Percentiles rank a stretch among this genome's conserved stretches.
Conservation (phyloP, 2,797 vertebrate genomes). For the Lemur catta region DNA sequence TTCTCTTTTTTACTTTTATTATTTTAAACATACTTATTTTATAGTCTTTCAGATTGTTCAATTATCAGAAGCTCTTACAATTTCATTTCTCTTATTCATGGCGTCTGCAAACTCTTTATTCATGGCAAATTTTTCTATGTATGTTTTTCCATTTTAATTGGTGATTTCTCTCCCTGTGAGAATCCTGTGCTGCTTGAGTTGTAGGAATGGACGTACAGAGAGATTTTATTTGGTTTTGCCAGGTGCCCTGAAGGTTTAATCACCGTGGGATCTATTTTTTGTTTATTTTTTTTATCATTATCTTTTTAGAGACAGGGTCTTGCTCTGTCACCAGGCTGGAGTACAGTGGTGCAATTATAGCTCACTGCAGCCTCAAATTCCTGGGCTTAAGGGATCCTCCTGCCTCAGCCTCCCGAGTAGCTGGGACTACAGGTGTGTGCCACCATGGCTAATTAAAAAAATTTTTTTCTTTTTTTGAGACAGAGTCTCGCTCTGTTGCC, state of each 20-base stretch:
- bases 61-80: neutral
- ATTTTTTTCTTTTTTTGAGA: neutral
- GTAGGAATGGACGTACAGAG: neutral
- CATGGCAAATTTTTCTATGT: neutral
- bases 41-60: neutral
- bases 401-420: no score
- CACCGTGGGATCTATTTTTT: neutral
- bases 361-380: no score
- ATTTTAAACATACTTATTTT: slow-evolving; percentile 40
- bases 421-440: no score
- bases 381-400: no score
- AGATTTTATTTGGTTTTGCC: slow-evolving; percentile 5
- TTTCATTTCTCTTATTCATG: neutral
- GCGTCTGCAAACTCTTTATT: slow-evolving; percentile 11
- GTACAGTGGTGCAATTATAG: no score
- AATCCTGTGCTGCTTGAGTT: neutral
- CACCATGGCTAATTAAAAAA: no score
- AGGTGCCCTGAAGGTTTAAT: neutral
- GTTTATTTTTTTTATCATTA: neutral
- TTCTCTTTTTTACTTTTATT: neutral
- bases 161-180: neutral
- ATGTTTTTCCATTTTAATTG: neutral
- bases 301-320: no score
- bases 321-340: no score
- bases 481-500: no score